Percentiles rank a stretch among this genome's conserved stretches.
Evolutionary conservation across 2,797 vertebrate species (phyloP).

Genomic region (Melanotaenia nigrans): DNA sequence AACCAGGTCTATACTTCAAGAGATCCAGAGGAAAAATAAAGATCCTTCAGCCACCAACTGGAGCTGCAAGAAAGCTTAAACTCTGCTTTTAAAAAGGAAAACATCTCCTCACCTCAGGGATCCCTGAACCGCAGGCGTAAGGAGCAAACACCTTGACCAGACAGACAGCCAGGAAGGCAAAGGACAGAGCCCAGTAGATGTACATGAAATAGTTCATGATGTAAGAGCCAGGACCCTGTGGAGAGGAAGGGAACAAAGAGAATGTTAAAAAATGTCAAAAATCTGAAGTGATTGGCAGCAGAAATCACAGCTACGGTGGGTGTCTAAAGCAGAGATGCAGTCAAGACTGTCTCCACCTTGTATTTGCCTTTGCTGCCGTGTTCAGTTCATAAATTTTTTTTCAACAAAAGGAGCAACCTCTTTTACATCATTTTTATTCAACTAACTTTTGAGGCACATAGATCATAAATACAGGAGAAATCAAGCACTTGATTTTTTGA

Average conservation of each 20-base stretch:
- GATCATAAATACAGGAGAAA: background rate
- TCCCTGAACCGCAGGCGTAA: conserved; percentile 97
- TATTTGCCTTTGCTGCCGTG: background rate
- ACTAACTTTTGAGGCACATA: background rate
- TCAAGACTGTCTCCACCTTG: background rate
- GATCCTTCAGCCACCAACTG: too few species aligned
- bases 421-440: background rate
- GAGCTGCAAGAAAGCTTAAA: background rate
- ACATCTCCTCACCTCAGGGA: conserved; percentile 90
- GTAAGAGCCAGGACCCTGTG: conserved; percentile 97
- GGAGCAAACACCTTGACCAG: conserved; percentile 98
- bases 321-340: background rate
- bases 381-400: background rate
- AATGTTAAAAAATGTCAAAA: background rate
- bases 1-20: background rate
- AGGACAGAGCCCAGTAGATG: conserved; percentile 96
- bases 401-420: background rate
- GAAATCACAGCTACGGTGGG: background rate
- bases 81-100: background rate
- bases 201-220: conserved; percentile 99
- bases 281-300: background rate
- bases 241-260: conserved; percentile 25
- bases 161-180: conserved; percentile 96
- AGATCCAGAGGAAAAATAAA: background rate
- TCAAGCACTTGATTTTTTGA: background rate